These are phyloP conservation scores for Pseudonaja textilis DNA, from an alignment of 2,113 vertebrate species.

Conservation along the genomic window DNA sequence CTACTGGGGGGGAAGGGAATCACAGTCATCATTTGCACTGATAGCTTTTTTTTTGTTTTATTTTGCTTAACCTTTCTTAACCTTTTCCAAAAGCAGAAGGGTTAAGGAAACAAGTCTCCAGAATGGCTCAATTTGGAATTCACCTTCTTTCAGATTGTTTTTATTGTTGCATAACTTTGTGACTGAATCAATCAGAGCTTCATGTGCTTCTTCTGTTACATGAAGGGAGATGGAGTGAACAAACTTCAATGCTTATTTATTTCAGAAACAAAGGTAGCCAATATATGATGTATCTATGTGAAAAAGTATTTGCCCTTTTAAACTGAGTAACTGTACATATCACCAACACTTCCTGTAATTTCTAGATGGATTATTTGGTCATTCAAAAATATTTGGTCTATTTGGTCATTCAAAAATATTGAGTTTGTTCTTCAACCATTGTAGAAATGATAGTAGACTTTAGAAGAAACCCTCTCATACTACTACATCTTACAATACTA, in stretches of 20 bases:
- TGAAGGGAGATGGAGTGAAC: background rate
- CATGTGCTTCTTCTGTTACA: background rate
- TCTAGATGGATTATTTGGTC: background rate
- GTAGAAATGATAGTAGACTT: background rate
- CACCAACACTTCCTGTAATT: background rate
- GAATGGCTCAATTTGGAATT: background rate
- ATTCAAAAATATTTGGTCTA: background rate
- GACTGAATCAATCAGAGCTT: background rate
- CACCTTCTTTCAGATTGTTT: background rate
- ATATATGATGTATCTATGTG: background rate
- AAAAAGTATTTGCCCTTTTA: background rate
- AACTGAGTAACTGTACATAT: background rate
- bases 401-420: background rate
- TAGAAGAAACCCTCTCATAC: too few relatives aligned
- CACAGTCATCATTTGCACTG: constrained; percentile 3
- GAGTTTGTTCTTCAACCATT: background rate
- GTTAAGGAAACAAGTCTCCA: rapidly evolving
- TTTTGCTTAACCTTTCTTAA: background rate
- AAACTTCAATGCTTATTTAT: background rate
- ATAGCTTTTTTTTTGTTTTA: constrained; percentile 4
- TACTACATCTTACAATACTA: too few relatives aligned
- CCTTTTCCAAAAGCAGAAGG: background rate
- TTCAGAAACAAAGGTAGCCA: background rate
- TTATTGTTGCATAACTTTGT: background rate
- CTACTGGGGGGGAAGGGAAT: background rate